Percentiles rank a stretch among this genome's conserved stretches.
Conservation (phyloP, 1,140 invertebrate genomes). For the Diorhabda sublineata region DNA sequence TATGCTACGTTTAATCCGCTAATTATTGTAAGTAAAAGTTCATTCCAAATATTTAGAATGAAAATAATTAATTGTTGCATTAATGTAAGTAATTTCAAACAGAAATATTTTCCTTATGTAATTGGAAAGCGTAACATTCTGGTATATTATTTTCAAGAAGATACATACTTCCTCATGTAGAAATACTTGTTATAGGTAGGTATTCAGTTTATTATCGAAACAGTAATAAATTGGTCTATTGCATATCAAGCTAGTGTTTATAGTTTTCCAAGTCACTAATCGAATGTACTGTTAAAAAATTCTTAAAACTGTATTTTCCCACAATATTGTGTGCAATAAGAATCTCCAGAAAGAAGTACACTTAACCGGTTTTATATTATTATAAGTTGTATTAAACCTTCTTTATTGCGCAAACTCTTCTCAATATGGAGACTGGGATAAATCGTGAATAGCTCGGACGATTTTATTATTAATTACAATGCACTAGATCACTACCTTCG, state of each 20-base stretch:
- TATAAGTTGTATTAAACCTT: conserved; percentile 22
- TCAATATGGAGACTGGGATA: conserved; percentile 16
- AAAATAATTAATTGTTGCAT: not conserved
- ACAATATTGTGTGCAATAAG: conserved; percentile 37
- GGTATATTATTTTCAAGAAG: conserved; percentile 34
- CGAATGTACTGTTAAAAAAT: conserved; percentile 25
- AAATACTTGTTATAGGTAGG: conserved; percentile 27
- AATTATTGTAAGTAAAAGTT: not conserved
- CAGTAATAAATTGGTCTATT: not conserved
- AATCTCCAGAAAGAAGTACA: conserved; percentile 27
- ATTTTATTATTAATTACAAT: conserved; percentile 24
- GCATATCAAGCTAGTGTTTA: not conserved
- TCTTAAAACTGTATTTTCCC: conserved; percentile 35
- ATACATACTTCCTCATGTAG: conserved; percentile 37
- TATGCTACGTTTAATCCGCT: not conserved
- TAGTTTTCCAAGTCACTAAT: conserved; percentile 28
- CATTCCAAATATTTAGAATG: not conserved
- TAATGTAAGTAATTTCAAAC: conserved; percentile 1
- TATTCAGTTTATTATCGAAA: conserved; percentile 17
- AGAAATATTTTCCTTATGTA: conserved; percentile 21
- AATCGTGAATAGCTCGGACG: conserved; percentile 10
- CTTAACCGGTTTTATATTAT: conserved; percentile 40
- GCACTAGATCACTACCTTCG: conserved; percentile 9
- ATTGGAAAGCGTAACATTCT: conserved; percentile 43
- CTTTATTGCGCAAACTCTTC: conserved; percentile 26